Base-by-base conservation (phyloP, 2,113 vertebrate genomes). In the Sigmodon hispidus region DNA sequence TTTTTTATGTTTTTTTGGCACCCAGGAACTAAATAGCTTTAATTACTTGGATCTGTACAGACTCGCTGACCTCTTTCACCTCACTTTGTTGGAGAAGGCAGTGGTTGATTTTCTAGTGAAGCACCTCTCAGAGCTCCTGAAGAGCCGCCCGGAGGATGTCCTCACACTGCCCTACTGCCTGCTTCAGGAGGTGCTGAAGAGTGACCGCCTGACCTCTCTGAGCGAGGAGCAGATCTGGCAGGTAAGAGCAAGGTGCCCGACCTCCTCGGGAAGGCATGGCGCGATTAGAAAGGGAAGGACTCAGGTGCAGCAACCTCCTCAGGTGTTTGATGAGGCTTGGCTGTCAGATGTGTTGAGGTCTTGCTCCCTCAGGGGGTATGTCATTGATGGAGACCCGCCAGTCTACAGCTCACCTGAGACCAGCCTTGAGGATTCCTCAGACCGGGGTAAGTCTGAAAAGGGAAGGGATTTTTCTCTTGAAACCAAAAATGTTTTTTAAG, bases 1-100 rank as follows among this genome's bases (percentile, higher is more conserved):
- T 21, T 89, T 98, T 85, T 98, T 90, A 48, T 93, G 48, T 94
- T 90, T 97, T 94, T 97, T 94, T 96, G 93, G 80, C 96, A 91
- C 93, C 91, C 98, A 99, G 99, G 99, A 99, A 97, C 98, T 99
- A 98, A 99, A 99, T 98, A 99, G 99, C 91, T 99, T 99, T 97
- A 99, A 99, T 99, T 99, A 99, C 98, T 98, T 99, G 99, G 99
- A 99, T 98, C 98, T 99, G 97, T 99, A 99, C 98, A 99, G 99
- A 72, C 99, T 99, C 95, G 99, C 99, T 3, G 99, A 99, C 98
- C 99, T 99, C 96, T 99, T 99, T 98, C 99, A 99, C 98, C 99
- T 99, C 97, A 99, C 99, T 79, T 97, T 99, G 96, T 96, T 99
- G 98, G 99, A 99, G 98, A 99, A 99, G 90, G 99, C 99, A 26